phyloP scores from a whole-genome alignment of 2,113 vertebrate species.

The Lepus europaeus region DNA sequence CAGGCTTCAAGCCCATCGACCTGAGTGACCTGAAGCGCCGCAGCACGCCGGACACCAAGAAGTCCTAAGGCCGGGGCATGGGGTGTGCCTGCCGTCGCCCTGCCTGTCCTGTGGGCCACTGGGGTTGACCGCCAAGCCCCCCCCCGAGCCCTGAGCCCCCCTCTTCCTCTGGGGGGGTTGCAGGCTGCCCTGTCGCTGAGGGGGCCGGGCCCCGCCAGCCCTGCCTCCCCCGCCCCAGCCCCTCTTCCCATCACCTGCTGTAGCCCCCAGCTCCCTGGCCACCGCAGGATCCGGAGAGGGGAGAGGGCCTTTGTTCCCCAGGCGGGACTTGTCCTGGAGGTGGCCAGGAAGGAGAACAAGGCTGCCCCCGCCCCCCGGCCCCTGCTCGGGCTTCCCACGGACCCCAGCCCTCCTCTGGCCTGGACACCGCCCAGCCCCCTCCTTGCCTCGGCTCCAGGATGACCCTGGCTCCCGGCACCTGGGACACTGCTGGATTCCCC shows the following conservation, averaged over 20 bases:
- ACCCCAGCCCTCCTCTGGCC: background rate
- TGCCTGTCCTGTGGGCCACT: constrained; percentile 78
- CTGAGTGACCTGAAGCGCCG: constrained; percentile 95
- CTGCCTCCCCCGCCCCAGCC: background rate
- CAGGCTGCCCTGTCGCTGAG: background rate
- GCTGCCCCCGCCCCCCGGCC: background rate
- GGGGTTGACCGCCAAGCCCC: background rate
- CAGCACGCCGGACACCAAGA: constrained; percentile 94
- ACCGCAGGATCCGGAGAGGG: background rate
- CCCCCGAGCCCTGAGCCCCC: background rate
- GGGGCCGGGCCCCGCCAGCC: background rate
- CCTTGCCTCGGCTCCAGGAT: background rate
- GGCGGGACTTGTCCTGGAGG: background rate
- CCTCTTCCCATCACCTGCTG: background rate
- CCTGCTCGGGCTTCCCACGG: background rate
- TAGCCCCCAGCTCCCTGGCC: background rate
- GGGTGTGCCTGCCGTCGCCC: constrained; percentile 81
- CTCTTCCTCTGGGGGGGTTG: background rate
- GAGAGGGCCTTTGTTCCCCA: background rate
- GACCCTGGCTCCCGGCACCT: background rate
- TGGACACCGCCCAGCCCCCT: background rate
- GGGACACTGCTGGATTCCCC: background rate
- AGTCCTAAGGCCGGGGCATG: constrained; percentile 89
- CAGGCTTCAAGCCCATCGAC: constrained; percentile 96
- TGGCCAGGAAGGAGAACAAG: background rate